These are phyloP conservation scores for Horisme vitalbata DNA, from an alignment of 2,888 invertebrate genomes.

Conservation along the genomic window DNA sequence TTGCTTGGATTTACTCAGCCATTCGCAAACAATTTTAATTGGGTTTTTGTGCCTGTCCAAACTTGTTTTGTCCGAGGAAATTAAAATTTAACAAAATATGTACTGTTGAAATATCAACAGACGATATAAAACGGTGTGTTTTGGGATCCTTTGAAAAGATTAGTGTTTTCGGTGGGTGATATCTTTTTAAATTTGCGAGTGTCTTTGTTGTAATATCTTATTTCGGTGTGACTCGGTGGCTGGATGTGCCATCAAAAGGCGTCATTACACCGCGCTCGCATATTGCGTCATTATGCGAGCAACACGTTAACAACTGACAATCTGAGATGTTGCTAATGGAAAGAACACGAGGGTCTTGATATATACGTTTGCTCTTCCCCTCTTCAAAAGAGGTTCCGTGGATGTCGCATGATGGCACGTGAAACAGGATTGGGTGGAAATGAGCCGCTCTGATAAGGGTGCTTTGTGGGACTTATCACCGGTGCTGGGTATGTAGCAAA, in stretches of 20 bases:
- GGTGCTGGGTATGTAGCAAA: conserved; percentile 24
- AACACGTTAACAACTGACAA: conserved; percentile 66
- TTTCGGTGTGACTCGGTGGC: conserved; percentile 60
- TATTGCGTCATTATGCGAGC: conserved; percentile 62
- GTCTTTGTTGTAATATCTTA: conserved; percentile 53
- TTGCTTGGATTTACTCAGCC: conserved; percentile 69
- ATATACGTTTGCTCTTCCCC: conserved; percentile 64
- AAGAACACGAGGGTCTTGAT: conserved; percentile 75
- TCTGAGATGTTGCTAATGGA: conserved; percentile 77
- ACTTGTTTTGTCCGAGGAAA: conserved; percentile 61
- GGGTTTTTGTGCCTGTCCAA: conserved; percentile 69
- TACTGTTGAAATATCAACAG: conserved; percentile 29
- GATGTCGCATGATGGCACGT: conserved; percentile 52
- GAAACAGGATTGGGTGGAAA: conserved; percentile 70
- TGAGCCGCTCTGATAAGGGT: conserved; percentile 65
- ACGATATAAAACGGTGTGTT: conserved; percentile 22
- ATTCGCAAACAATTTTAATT: conserved; percentile 79
- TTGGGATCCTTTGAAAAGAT: conserved; percentile 10
- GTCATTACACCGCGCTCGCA: conserved; percentile 57
- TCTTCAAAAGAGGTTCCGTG: conserved; percentile 55
- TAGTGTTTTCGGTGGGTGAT: not conserved
- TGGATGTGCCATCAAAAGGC: conserved; percentile 42
- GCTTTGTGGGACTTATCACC: conserved; percentile 44
- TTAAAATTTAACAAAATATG: conserved; percentile 47
- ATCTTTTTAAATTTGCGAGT: conserved; percentile 16